Percentiles rank a stretch among this genome's conserved stretches.
Evolutionary conservation across 2,797 vertebrate genomes (phyloP).

Genomic region (Phrynocephalus vlangalii): DNA sequence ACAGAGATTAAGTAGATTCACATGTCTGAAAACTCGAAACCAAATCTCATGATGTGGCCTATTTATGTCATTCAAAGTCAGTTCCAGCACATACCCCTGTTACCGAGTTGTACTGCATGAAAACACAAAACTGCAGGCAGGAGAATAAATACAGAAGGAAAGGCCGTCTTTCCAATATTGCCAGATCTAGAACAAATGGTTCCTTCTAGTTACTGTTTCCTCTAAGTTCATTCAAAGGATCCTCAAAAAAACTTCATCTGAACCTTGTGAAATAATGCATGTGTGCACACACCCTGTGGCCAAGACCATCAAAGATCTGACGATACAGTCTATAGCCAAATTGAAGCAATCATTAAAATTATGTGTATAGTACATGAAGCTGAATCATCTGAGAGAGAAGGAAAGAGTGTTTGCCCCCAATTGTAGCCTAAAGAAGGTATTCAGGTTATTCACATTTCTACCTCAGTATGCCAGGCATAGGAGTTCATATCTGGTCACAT

Average conservation of each 20-base stretch:
- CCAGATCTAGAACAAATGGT: neutral
- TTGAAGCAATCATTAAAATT: neutral
- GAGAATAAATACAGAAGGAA: neutral
- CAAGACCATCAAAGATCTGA: neutral
- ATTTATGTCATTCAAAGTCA: neutral
- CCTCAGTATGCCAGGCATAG: neutral
- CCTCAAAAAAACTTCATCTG: neutral
- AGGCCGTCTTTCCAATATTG: neutral
- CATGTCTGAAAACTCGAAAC: neutral
- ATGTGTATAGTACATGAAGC: neutral
- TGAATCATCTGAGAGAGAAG: neutral
- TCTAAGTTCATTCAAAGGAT: neutral
- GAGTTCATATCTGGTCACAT: too few species aligned
- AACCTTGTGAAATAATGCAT: neutral
- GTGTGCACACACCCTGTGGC: neutral
- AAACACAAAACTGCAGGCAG: neutral
- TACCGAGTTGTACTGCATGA: neutral
- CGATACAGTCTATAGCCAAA: too few species aligned
- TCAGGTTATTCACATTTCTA: neutral
- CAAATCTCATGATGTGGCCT: neutral
- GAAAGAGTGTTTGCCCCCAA: neutral
- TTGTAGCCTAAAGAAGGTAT: neutral
- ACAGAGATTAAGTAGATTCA: too few species aligned
- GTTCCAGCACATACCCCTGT: neutral
- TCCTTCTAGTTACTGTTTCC: neutral